Base-by-base conservation (phyloP, 1,140 invertebrate species). In the Agrypnia vestita region DNA sequence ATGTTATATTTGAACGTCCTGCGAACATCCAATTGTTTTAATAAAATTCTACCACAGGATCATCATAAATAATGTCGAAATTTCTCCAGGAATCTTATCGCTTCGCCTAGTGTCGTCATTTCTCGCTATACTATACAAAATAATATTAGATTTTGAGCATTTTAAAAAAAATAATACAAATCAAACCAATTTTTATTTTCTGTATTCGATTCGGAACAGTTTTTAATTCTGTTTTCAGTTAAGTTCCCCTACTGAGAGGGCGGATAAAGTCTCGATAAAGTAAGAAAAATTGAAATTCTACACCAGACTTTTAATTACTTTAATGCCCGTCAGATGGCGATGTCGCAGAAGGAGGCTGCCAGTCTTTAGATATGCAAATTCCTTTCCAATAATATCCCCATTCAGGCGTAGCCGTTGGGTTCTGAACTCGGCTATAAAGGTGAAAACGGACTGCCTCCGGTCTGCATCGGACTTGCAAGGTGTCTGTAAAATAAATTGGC, bases 361-460 rank as follows among this genome's bases (percentile, higher is more conserved):
- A 79, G 75, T 80, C 78, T 82, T 82, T 80, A 75, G 78, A 80
- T 83, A 83, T 83, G 82, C 82, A 80, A 83, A 83, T 80, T 76
- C 61, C 21, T 80, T 79, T 83, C 79, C 82, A 80, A 83, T 83
- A 83, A 78, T 76, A 80, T 71, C 80, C 76, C 71, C 62, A 76
- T 78, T 81, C 76, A 78, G 47, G 53, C 59, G 17, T 61, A 51
- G 78, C 21, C 78, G 47, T 44, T 53, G 21, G 53, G 46, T 74
- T 82, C 76, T 75, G 75, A 46, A 19, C 81, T 76, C n/a, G 25
- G 47, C 73, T 76, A 75, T 53, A 55, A 78, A 21, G 51, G 62
- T 78, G 19, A 21, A 64, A 21, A 67, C 9, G 4, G 75, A 12
- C 21, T 77, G 19, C 43, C n/a, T 78, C 9, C 17, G 49, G 12